Base-by-base conservation (phyloP, 92 coral and sea anemone species). In the Siderastrea siderea region DNA sequence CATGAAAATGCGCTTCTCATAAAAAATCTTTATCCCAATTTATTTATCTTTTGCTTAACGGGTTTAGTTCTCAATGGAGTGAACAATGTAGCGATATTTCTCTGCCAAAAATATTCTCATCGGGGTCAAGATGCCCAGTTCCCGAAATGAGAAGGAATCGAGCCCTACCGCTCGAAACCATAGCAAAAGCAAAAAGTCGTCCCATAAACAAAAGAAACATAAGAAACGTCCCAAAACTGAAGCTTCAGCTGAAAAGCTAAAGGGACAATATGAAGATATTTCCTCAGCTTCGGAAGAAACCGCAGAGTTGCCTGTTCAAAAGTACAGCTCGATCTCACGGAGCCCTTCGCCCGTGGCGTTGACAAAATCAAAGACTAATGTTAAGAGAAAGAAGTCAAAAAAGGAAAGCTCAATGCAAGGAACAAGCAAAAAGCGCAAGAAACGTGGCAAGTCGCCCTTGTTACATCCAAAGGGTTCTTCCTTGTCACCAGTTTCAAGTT, bases 201-300 rank as follows among this genome's bases (percentile, higher is more conserved):
- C 99, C 77, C 96, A 92, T 96, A 97, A 96, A 89, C 95, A 89
- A 94, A 94, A 94, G 94, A 97, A 87, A 93, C 92, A 93, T 89
- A 97, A 92, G 92, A 96, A 94, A 92, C 83, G 85, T 60, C 87
- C 94, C 88, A 97, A 95, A 90, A 91, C 92, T 77, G 98, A 87
- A 84, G 87, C 90, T 87, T 93, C 99, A 64, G 92, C 91, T 81
- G 95, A 89, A 93, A 96, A 96, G 90, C 93, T 95, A 26, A 97
- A 90, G 95, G 98, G 95, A 60, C 96, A 97, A 71, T 97, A 97
- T 85, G 99, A 97, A 96, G 99, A 97, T 91, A 97, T 97, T 82
- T 97, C 99, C 81, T 95, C 99, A 70, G 98, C 98, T 54, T 92
- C 99, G 67, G 99, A 94, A 75, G 98, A 90, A 84, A 88, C 90